These are phyloP conservation scores for Zele albiditarsus DNA, from an alignment of 2,888 invertebrate genomes.

Conservation along the genomic window DNA sequence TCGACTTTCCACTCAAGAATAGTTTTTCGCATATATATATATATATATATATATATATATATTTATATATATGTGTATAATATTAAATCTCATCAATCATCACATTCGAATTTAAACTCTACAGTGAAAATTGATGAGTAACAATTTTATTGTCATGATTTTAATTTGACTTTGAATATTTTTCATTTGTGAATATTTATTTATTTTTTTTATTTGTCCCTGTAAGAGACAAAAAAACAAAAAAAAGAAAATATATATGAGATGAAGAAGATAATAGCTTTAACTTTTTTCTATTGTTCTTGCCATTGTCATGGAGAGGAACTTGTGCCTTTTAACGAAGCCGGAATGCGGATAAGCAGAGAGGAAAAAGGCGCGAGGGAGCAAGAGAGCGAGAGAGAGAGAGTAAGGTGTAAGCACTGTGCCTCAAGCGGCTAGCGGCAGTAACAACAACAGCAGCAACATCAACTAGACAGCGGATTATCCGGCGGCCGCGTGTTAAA, in stretches of 20 bases:
- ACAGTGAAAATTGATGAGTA: background rate
- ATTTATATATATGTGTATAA: background rate
- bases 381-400: background rate
- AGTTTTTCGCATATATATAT: background rate
- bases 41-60: background rate
- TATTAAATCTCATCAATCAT: conserved; percentile 14
- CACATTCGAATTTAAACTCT: background rate
- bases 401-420: background rate
- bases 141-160: too few species aligned
- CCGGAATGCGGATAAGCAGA: conserved; percentile 48
- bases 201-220: background rate
- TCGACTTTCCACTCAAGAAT: background rate
- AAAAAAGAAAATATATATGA: conserved; percentile 15
- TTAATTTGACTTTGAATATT: too few species aligned
- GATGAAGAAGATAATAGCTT: background rate
- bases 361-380: background rate
- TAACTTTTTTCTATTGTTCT: background rate
- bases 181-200: background rate
- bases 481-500: conserved; percentile 52
- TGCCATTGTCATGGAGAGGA: background rate
- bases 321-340: conserved; percentile 30
- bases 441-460: conserved; percentile 4
- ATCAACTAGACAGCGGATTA: conserved; percentile 50
- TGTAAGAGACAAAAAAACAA: background rate
- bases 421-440: background rate